Evolutionary conservation across 2,888 invertebrate genomes (phyloP).

Genomic region (Shargacucullia verbasci): DNA sequence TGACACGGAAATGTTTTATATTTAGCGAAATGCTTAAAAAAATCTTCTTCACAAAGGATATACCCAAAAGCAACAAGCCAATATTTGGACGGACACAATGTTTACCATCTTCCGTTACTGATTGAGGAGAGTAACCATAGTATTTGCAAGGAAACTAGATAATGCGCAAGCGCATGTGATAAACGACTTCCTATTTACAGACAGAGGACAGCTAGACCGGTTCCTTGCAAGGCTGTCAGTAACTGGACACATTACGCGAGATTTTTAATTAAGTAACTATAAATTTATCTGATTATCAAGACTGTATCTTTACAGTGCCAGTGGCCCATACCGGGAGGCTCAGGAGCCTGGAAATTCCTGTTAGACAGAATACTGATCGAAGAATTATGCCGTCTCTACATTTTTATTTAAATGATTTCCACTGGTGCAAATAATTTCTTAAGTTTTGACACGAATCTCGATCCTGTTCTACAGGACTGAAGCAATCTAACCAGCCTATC

Average conservation of each 20-base stretch:
- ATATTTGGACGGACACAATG: slow-evolving; percentile 25
- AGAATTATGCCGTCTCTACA: no score
- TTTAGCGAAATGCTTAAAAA: no score
- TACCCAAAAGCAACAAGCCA: not conserved
- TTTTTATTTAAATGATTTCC: no score
- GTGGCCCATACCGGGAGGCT: not conserved
- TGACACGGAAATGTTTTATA: no score
- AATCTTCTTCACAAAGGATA: slow-evolving; percentile 6
- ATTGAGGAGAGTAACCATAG: not conserved
- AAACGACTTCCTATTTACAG: slow-evolving; percentile 56
- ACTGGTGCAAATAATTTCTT: no score
- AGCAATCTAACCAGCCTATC: no score
- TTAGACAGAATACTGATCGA: no score
- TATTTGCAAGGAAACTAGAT: slow-evolving; percentile 52
- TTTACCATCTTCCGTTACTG: not conserved
- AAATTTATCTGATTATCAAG: no score
- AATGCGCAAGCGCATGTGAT: slow-evolving; percentile 40
- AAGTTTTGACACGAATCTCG: no score
- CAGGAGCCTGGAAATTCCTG: no score
- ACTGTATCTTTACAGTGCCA: no score
- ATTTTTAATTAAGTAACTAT: slow-evolving; percentile 15
- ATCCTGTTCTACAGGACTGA: no score
- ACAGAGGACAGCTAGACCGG: slow-evolving; percentile 49
- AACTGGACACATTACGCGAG: slow-evolving; percentile 21
- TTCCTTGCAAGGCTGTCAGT: slow-evolving; percentile 47